Conservation (phyloP, 1,140 invertebrate genomes). For the Eupristina koningsbergeri region DNA sequence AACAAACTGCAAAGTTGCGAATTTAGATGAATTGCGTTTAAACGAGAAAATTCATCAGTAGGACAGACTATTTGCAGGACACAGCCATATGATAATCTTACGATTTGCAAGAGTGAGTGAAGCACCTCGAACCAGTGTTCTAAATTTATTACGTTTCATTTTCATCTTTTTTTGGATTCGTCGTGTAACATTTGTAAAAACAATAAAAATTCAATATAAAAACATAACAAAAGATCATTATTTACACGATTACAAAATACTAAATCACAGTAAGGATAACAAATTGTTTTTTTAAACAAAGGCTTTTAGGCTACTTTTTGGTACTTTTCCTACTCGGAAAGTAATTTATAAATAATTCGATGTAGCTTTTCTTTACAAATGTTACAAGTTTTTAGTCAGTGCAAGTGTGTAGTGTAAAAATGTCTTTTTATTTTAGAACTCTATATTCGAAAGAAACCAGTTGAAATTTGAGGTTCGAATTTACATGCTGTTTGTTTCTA, state of each 20-base stretch:
- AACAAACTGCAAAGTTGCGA: constrained; percentile 49
- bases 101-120: constrained; percentile 47
- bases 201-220: constrained; percentile 19
- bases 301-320: constrained; percentile 15
- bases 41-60: constrained; percentile 47
- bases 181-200: neutral
- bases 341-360: neutral
- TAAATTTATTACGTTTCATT: constrained; percentile 41
- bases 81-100: constrained; percentile 50
- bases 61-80: constrained; percentile 48
- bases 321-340: constrained; percentile 2
- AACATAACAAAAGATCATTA: constrained; percentile 8
- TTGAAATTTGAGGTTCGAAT: constrained; percentile 57
- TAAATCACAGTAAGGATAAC: constrained; percentile 26
- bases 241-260: constrained; percentile 6
- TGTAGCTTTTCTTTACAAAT: constrained; percentile 3
- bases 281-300: constrained; percentile 4
- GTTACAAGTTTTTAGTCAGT: neutral
- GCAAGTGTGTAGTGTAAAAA: neutral
- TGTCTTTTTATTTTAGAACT: constrained; percentile 46
- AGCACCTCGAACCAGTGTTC: constrained; percentile 42
- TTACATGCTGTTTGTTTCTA: constrained; percentile 8
- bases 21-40: constrained; percentile 43
- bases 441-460: constrained; percentile 42
- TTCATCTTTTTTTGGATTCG: neutral